Evolutionary conservation across 2,113 vertebrate species (phyloP), one percentile per base, ranked within the genome.

Genomic region (Prolemur simus): DNA sequence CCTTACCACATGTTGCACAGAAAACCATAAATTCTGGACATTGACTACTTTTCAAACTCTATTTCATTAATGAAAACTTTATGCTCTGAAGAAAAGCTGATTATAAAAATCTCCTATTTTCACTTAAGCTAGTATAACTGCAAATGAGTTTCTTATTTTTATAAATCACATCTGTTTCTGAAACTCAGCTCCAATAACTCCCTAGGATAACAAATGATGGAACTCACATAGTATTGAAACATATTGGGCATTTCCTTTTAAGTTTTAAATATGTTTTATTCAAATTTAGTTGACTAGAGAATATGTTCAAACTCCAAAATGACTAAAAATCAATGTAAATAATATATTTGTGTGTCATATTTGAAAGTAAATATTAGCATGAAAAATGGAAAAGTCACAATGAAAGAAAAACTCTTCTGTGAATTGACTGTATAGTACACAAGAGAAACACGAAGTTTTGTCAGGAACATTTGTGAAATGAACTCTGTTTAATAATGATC

Each of bases 1-100:
- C 27, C 34, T 71, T 60, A 68, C 3, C 6, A 84, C 95, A 87
- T 89, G 23, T 91, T 83, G 29, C n/a, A 34, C 25, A 89, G 89
- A 88, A 93, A 96, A 71, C 42, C 23, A 56, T 29, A 13, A 84
- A 74, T 89, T 96, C 52, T 96, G 49, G 68, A 93, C 93, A 23
- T 5, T 78, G 54, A 54, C 13, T 2, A 54, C 87, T 95, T 63
- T 83, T 91, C 3, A 84, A 80, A 71, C 29, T 84, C 45, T 77
- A 7, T 80, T 88, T 80, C 4, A 47, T 84, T 78, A 81, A 37
- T 89, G 37, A 86, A 78, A 91, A 74, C 23, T 56, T 91, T 66
- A 74, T 89, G 37, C 17, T 94, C 49, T n/a, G 60, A 95, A 94
- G 21, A 17, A 71, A 94, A 45, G 17, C 54, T 96, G 34, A 23